These are phyloP conservation scores for Agelas oroides DNA, from an alignment of 37 sponge, comb jelly and placozoan species.

Conservation along the genomic window DNA sequence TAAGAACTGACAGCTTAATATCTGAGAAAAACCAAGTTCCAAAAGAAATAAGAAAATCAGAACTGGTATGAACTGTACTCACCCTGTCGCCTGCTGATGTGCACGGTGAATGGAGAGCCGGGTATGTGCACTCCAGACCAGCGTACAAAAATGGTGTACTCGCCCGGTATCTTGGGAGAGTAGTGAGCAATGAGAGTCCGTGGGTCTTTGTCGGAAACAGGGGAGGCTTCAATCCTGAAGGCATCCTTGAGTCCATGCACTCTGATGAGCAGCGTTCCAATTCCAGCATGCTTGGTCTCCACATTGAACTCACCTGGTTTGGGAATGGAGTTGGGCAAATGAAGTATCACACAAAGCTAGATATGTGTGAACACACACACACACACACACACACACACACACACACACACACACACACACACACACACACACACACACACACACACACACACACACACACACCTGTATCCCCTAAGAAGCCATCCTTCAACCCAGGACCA, in stretches of 20 bases:
- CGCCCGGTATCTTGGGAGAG: conserved; percentile 65
- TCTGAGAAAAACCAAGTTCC: too few relatives aligned
- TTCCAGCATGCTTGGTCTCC: conserved; percentile 86
- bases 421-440: too few relatives aligned
- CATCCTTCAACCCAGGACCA: conserved; percentile 79
- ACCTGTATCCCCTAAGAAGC: conserved; percentile 53
- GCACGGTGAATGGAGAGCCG: conserved; percentile 79
- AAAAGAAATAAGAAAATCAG: too few relatives aligned
- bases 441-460: conserved; percentile 14
- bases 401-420: too few relatives aligned
- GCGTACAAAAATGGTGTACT: conserved; percentile 69
- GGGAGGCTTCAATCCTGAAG: conserved; percentile 76
- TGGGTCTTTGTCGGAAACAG: conserved; percentile 50
- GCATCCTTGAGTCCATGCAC: conserved; percentile 91
- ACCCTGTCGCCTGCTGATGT: conserved; percentile 39
- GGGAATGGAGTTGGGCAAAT: too few relatives aligned
- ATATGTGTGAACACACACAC: too few relatives aligned
- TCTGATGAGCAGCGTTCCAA: conserved; percentile 84
- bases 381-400: too few relatives aligned
- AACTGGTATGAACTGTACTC: not conserved
- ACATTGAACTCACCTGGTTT: conserved; percentile 77
- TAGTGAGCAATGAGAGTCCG: conserved; percentile 71
- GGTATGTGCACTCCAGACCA: conserved; percentile 89
- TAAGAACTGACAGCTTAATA: too few relatives aligned
- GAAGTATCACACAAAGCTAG: too few relatives aligned